phyloP scores from a whole-genome alignment of 64 coral and sea anemone species.

The Actinia equina region DNA sequence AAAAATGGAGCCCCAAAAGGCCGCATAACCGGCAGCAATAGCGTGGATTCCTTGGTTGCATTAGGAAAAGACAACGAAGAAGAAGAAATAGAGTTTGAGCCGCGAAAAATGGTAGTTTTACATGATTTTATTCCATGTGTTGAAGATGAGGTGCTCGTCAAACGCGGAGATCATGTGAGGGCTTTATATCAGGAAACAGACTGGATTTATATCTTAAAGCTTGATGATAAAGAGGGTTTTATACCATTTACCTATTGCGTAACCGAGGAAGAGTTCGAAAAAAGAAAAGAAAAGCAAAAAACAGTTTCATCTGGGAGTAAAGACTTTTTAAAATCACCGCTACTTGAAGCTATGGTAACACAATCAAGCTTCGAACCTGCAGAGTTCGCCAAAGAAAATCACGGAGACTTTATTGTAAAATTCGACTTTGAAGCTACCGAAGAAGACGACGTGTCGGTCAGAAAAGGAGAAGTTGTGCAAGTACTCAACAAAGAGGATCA shows the following conservation, averaged over 20 bases:
- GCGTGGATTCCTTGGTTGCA: constrained; percentile 53
- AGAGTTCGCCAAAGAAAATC: constrained; percentile 80
- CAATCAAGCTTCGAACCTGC: constrained; percentile 13
- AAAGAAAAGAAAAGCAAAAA: constrained; percentile 75
- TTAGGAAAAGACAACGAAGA: constrained; percentile 45
- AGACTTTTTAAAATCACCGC: constrained; percentile 47
- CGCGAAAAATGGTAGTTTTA: constrained; percentile 83
- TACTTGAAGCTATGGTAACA: constrained; percentile 21
- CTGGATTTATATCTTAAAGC: constrained; percentile 80
- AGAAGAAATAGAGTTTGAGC: constrained; percentile 59
- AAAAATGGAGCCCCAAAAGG: constrained; percentile 57
- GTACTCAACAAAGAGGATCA: constrained; percentile 91
- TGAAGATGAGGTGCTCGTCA: constrained; percentile 84
- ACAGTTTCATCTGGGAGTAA: constrained; percentile 12
- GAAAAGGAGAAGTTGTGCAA: constrained; percentile 71
- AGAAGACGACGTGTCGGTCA: constrained; percentile 78
- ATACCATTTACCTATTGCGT: constrained; percentile 91
- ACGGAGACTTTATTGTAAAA: constrained; percentile 72
- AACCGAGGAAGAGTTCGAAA: constrained; percentile 74
- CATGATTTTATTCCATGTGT: constrained; percentile 97
- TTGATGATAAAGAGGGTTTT: constrained; percentile 84
- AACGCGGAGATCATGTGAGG: constrained; percentile 83
- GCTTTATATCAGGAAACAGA: constrained; percentile 89
- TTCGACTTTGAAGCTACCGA: constrained; percentile 79
- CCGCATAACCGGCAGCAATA: constrained; percentile 41